Evolutionary conservation across 2,113 vertebrate species (phyloP), one percentile per base, ranked within the genome.

Genomic region (Rhagologus leucostigma): DNA sequence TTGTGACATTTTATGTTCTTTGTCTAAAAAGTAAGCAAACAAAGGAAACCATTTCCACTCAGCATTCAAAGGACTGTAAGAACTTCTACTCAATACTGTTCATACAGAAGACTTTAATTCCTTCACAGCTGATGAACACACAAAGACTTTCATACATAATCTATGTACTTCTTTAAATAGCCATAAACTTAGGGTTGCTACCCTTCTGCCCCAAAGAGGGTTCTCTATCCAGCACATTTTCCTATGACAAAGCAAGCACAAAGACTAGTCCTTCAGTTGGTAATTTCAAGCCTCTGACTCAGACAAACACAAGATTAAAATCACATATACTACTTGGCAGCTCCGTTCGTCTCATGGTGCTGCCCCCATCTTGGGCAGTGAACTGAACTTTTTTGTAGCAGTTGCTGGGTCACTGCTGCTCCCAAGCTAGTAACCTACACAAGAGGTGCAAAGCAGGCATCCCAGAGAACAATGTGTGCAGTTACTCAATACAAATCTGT

Each of bases 131-230:
- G 32, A 69, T 41, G 27, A 33, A 86, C 73, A 68, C 11, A 71
- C 5, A 20, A 44, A 55, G n/a, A 47, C 13, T 60, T 30, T 71
- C 2, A 16, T 3, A 64, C 3, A 21, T 24, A 76, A 64, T 56
- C 29, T 33, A 21, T 8, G 10, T 71, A 59, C 33, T 55, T 84
- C 12, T 80, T 59, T 46, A 73, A 22, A 26, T 13, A 68, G 13
- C 17, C 33, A 67, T 55, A 49, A 53, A 41, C 15, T 47, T 52
- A 42, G 33, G 69, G 18, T 53, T 70, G 9, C 17, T 70, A 47
- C 7, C 9, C 10, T 29, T 56, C 24, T 6, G 4, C n/a, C 33
- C 0, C 1, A 33, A 46, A 55, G 3, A 52, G 2, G 13, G 16
- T 32, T 69, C n/a, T 70, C n/a, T 53, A 32, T 22, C 16, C 20